phyloP scores from a whole-genome alignment of 2,888 invertebrate species.

The Nephrotoma flavescens region DNA sequence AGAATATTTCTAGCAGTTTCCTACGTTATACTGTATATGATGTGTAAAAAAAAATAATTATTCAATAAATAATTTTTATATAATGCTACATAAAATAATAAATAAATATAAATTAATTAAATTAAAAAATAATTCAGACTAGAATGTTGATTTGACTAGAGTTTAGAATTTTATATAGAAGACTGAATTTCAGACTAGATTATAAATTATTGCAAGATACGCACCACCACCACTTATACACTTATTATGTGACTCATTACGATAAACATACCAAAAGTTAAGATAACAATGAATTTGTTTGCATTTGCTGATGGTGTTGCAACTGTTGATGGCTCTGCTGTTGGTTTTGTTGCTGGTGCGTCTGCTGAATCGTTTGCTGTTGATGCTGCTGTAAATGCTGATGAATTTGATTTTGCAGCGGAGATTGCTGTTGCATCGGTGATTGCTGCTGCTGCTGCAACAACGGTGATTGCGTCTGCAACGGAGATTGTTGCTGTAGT shows the following conservation, averaged over 20 bases:
- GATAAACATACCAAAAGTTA: background rate
- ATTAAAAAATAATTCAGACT: background rate
- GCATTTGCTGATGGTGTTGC: background rate
- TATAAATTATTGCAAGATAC: background rate
- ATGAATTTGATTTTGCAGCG: background rate
- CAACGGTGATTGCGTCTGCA: slow-evolving; percentile 17
- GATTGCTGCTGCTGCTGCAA: slow-evolving; percentile 16
- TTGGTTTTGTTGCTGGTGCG: background rate
- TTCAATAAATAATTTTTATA: background rate
- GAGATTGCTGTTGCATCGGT: background rate
- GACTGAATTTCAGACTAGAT: background rate
- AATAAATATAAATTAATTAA: background rate
- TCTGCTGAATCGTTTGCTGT: background rate
- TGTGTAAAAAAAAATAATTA: background rate
- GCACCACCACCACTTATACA: background rate
- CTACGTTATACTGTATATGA: background rate
- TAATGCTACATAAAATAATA: background rate
- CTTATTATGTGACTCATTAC: background rate
- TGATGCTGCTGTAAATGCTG: background rate
- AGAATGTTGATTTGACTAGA: background rate
- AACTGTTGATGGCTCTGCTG: background rate
- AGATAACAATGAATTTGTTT: background rate
- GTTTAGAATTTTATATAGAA: background rate
- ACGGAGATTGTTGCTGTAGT: slow-evolving; percentile 10
- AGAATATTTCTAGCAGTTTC: background rate